These are phyloP conservation scores for Oriolus oriolus DNA, from an alignment of 2,113 vertebrate genomes.

Conservation along the genomic window DNA sequence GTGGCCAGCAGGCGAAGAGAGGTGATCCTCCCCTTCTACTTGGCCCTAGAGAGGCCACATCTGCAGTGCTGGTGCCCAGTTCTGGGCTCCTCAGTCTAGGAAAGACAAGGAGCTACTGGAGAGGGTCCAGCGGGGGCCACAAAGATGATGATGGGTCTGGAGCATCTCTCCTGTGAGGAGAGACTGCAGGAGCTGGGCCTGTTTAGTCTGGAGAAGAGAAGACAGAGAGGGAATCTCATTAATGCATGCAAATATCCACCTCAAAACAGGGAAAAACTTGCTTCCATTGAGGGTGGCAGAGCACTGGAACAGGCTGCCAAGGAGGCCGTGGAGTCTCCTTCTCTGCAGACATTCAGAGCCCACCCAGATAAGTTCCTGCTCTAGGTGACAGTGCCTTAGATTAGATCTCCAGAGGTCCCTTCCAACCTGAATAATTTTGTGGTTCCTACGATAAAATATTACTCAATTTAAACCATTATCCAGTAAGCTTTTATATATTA, in stretches of 20 bases:
- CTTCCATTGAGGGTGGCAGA: background rate
- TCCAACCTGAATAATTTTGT: background rate
- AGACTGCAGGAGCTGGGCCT: background rate
- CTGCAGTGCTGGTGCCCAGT: background rate
- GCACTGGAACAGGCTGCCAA: background rate
- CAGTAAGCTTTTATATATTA: background rate
- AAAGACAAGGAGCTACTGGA: background rate
- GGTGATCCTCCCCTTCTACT: too few species aligned
- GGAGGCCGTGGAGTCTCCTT: background rate
- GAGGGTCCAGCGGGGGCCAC: background rate
- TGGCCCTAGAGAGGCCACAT: background rate
- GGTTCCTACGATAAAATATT: background rate
- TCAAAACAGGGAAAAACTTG: background rate
- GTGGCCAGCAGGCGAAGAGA: background rate
- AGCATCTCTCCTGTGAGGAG: background rate
- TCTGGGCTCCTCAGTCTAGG: background rate
- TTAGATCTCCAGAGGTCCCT: background rate
- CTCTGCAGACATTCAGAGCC: background rate
- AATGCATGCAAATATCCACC: background rate
- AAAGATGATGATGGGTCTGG: background rate
- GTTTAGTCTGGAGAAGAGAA: background rate
- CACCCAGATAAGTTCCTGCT: background rate
- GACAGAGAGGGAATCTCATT: background rate
- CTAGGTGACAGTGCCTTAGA: background rate
- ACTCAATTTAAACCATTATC: background rate